Conservation (phyloP, 37 sponge, comb jelly and placozoan genomes). For the Halisarca cf. caerulea region DNA sequence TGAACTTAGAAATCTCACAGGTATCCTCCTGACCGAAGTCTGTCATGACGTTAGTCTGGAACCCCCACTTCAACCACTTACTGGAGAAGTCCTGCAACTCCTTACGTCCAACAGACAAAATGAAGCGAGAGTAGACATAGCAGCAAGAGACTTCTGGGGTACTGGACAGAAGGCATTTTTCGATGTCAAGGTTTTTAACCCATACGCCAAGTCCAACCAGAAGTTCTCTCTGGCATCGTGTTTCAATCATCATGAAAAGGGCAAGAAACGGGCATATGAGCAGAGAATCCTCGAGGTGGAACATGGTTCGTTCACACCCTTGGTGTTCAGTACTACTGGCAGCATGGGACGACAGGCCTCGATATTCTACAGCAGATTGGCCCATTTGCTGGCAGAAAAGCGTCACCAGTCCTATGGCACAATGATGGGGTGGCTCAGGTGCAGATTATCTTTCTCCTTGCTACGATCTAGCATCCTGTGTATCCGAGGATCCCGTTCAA, state of each 20-base stretch:
- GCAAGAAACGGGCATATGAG: conserved; percentile 8
- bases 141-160: conserved; percentile 13
- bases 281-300: conserved; percentile 9
- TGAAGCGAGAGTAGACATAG: conserved; percentile 10
- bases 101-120: not conserved
- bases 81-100: not conserved
- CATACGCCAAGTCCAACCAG: conserved; percentile 32
- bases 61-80: conserved; percentile 4
- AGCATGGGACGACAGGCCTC: conserved; percentile 18
- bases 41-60: conserved; percentile 21
- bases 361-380: conserved; percentile 27
- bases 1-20: conserved; percentile 16
- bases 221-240: conserved; percentile 15
- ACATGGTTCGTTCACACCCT: conserved; percentile 3
- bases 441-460: conserved; percentile 1
- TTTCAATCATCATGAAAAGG: not conserved
- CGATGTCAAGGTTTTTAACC: conserved; percentile 23
- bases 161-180: conserved; percentile 20
- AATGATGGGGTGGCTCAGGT: conserved; percentile 21
- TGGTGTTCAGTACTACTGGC: conserved; percentile 13
- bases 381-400: conserved; percentile 9
- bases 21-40: not conserved
- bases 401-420: conserved; percentile 5
- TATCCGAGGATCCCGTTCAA: conserved; percentile 6
- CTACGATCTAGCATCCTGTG: not conserved